Evolutionary conservation across 2,113 vertebrate species (phyloP).

Genomic region (Puntigrus tetrazona): DNA sequence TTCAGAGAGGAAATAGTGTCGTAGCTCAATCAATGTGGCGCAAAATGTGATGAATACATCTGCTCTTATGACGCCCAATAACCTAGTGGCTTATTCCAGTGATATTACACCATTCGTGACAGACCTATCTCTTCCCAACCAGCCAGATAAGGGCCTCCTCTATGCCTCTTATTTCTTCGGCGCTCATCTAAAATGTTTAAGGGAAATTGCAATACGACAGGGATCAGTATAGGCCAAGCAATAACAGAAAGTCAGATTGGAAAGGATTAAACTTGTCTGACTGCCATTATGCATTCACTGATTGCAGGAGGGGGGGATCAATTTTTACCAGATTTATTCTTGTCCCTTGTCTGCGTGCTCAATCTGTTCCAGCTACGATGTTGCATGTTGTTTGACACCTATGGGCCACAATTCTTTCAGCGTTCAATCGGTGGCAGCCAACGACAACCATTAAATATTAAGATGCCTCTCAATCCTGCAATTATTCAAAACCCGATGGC

Average conservation of each 20-base stretch:
- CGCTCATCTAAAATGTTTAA: conserved; percentile 60
- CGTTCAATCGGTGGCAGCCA: neutral
- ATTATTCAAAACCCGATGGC: conserved; percentile 7
- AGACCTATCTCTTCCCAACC: neutral
- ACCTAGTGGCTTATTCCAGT: conserved; percentile 8
- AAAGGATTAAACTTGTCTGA: conserved; percentile 47
- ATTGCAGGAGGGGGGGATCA: conserved; percentile 51
- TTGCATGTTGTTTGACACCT: conserved; percentile 35
- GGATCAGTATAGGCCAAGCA: conserved; percentile 55
- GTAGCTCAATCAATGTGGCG: conserved; percentile 4
- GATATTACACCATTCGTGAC: neutral
- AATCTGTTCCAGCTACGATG: conserved; percentile 20
- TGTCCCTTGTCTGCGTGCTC: conserved; percentile 12
- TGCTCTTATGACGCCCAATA: neutral
- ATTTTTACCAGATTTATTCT: conserved; percentile 42
- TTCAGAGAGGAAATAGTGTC: neutral
- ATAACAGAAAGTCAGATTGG: conserved; percentile 55
- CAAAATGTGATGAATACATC: neutral
- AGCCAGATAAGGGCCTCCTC: neutral
- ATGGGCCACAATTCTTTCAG: conserved; percentile 7
- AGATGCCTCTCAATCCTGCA: conserved; percentile 21
- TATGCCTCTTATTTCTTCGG: conserved; percentile 40
- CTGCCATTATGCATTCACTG: conserved; percentile 49
- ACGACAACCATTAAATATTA: conserved; percentile 24
- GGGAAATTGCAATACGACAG: conserved; percentile 61